Base-by-base conservation (phyloP, 37 sponge, comb jelly and placozoan genomes). In the Halisarca cf. caerulea region DNA sequence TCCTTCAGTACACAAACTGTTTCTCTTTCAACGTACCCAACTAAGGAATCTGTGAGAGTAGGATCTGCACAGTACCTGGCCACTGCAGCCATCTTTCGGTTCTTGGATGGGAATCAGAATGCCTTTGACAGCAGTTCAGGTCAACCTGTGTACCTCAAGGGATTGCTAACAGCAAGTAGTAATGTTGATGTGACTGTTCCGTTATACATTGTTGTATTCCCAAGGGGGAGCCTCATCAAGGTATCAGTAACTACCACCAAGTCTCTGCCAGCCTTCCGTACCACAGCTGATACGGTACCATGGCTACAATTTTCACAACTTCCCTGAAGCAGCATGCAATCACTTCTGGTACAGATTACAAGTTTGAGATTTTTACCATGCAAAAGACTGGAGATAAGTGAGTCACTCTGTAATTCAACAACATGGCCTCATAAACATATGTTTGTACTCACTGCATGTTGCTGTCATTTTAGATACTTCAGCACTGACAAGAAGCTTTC, bases 261-360 rank as follows among this genome's bases (percentile, higher is more conserved):
- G 17, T 32, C 35, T 3, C 69, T 34, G 33, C 1, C 28, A 17
- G 34, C 17, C 33, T 68, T 68, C 35, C 17, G 2, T 24, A 34
- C 32, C 69, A 68, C 69, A 34, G 69, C 69, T 32, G 51, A 47
- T 47, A n/a, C n/a, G 25, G 60, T 59, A 27, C 69, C 69, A 30
- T 68, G 32, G 33, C 69, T 32, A 68, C 35, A 32, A 34, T 68
- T 3, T 68, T 68, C 69, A 68, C 35, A 34, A 34, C n/a, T 18
- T 68, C 69, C 1, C 5, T 68, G 69, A 68, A 68, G 2, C 69
- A 68, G 69, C 69, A 34, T 34, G 30, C 69, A 28, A 68, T 68
- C 5, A 32, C 69, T 17, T 18, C 15, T 1, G 34, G 7, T 30
- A 3, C 51, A 14, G 51, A 47, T 6, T 47, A 47, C 51, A 47